A percentile compares a stretch with the other conserved stretches of the same genome.
Conservation (phyloP, 2,113 vertebrate genomes). For the Balaeniceps rex region DNA sequence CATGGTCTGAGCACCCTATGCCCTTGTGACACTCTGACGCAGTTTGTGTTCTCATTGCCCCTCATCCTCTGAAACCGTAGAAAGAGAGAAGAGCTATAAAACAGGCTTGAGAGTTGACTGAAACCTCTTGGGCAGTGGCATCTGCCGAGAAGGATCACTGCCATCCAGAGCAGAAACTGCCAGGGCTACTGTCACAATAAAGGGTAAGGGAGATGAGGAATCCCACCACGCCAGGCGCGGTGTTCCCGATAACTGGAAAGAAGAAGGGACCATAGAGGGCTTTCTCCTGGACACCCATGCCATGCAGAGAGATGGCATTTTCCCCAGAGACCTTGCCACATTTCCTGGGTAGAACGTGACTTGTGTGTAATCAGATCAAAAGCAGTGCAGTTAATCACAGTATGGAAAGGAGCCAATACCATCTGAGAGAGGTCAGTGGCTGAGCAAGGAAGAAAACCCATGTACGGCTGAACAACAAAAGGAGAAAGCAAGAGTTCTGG, state of each 20-base stretch:
- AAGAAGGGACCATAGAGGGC: background rate
- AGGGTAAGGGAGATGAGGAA: background rate
- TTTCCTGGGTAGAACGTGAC: background rate
- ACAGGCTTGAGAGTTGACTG: background rate
- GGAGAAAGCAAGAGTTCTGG: background rate
- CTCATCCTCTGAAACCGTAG: background rate
- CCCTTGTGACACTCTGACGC: background rate
- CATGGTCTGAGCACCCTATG: background rate
- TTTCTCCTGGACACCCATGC: background rate
- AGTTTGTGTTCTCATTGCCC: background rate
- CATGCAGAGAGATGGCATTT: background rate
- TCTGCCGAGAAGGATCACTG: background rate
- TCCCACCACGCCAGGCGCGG: rapidly evolving
- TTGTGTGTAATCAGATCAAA: background rate
- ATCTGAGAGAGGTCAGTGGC: background rate
- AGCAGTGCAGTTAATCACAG: background rate
- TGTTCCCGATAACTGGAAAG: background rate
- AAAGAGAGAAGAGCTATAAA: background rate
- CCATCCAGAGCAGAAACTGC: background rate
- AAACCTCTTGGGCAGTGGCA: background rate
- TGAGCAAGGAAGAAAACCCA: background rate
- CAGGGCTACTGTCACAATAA: background rate
- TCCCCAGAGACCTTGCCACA: background rate
- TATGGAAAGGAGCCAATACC: background rate
- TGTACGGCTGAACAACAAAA: background rate